A percentile compares a stretch with the other conserved stretches of the same genome.
phyloP scores from a whole-genome alignment of 2,888 invertebrate species.

The Trypoxylon attenuatum region DNA sequence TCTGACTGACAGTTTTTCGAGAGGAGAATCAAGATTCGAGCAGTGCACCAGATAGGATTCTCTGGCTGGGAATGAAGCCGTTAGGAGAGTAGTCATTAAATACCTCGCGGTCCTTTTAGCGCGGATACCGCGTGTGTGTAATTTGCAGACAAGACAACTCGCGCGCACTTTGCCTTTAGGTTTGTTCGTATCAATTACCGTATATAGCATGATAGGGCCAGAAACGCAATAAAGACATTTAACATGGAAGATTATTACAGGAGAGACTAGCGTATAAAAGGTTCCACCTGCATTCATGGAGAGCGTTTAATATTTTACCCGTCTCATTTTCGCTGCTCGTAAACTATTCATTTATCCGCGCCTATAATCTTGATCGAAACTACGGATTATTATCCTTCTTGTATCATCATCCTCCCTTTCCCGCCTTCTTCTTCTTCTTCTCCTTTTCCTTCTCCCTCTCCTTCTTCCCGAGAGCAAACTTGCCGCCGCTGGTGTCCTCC shows the following conservation, averaged over 20 bases:
- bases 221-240: conserved; percentile 61
- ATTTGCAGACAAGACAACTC: conserved; percentile 50
- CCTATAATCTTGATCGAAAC: conserved; percentile 73
- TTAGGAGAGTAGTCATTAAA: conserved; percentile 54
- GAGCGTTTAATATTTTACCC: conserved; percentile 69
- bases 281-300: conserved; percentile 52
- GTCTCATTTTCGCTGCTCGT: conserved; percentile 73
- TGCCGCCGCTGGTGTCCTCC: conserved; percentile 13
- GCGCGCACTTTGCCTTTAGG: conserved; percentile 45
- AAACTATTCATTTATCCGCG: conserved; percentile 74
- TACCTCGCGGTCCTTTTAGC: conserved; percentile 57
- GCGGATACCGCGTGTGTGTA: conserved; percentile 45
- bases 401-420: conserved; percentile 55
- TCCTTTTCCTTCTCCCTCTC: neutral
- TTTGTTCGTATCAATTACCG: conserved; percentile 59
- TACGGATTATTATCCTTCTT: conserved; percentile 70
- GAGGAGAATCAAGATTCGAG: no score
- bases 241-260: conserved; percentile 57
- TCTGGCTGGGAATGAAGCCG: conserved; percentile 56
- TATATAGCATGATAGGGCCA: conserved; percentile 48
- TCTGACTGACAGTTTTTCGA: no score
- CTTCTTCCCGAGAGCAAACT: conserved; percentile 1
- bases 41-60: no score
- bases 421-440: conserved; percentile 18
- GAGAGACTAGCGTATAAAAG: conserved; percentile 48